Conservation (phyloP, 2,113 vertebrate genomes). For the Eublepharis macularius region DNA sequence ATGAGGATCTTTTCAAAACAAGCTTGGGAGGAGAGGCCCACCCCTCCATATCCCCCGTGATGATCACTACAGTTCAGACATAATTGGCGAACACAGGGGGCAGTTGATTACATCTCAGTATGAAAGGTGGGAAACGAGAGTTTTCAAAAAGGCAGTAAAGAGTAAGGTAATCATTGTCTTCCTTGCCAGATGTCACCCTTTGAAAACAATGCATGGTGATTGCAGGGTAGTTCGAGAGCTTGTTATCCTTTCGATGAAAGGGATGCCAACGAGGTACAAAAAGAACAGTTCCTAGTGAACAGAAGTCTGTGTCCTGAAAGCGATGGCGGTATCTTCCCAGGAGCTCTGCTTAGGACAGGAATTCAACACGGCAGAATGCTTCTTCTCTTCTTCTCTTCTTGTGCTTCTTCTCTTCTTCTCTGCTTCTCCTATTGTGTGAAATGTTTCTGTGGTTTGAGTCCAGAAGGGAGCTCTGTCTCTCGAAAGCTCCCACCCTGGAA, state of each 20-base stretch:
- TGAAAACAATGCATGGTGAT: constrained; percentile 19
- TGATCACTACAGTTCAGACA: constrained; percentile 48
- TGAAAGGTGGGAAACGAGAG: constrained; percentile 38
- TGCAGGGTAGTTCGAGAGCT: neutral
- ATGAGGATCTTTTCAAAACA: constrained; percentile 43
- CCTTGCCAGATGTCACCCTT: constrained; percentile 38
- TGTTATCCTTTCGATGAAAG: constrained; percentile 10
- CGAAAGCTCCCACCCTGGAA: no score
- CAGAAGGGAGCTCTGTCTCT: no score
- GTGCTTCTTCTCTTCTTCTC: no score
- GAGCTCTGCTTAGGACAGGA: neutral
- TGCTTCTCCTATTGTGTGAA: neutral
- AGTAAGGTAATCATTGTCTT: constrained; percentile 55
- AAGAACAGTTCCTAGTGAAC: constrained; percentile 32
- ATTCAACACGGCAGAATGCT: neutral
- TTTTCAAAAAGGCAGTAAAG: constrained; percentile 33
- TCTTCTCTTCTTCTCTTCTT: no score
- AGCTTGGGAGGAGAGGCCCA: neutral
- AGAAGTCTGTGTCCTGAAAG: constrained; percentile 3
- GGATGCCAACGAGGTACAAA: neutral
- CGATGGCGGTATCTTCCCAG: neutral
- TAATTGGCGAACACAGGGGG: constrained; percentile 44
- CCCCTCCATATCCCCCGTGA: constrained; percentile 19
- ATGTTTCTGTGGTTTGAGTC: neutral
- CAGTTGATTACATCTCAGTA: constrained; percentile 1